Conservation (phyloP, 2,888 invertebrate genomes). For the Nebria salina region DNA sequence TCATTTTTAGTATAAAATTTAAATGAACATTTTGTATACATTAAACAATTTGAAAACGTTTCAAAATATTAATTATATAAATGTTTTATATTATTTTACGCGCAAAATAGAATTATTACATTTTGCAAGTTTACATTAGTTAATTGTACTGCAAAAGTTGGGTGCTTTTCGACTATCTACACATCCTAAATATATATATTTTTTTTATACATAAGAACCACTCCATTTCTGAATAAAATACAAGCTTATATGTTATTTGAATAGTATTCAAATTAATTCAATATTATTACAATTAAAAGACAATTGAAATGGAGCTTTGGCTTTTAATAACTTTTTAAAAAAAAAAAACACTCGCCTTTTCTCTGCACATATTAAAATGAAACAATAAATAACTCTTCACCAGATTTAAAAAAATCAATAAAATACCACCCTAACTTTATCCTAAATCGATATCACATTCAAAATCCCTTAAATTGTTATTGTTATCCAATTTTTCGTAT, state of each 20-base stretch:
- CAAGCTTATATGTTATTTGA: too few species aligned
- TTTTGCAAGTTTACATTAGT: constrained; percentile 15
- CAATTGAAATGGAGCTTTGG: background rate
- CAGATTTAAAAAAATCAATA: background rate
- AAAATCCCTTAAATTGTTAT: background rate
- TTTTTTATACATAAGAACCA: too few species aligned
- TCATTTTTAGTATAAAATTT: constrained; percentile 10
- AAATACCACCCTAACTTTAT: background rate
- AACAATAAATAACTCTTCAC: background rate
- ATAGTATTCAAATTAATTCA: background rate
- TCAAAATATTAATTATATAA: constrained; percentile 8
- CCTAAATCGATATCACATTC: background rate
- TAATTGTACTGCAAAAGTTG: background rate
- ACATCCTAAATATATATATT: background rate
- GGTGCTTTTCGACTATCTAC: background rate
- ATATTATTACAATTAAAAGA: background rate
- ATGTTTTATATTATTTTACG: background rate
- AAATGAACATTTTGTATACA: constrained; percentile 4
- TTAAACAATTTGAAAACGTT: constrained; percentile 9
- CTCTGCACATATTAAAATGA: background rate
- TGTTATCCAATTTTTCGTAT: background rate
- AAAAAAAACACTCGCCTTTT: background rate
- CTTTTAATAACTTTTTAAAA: background rate
- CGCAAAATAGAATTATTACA: constrained; percentile 9
- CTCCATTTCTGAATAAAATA: too few species aligned